phyloP scores from a whole-genome alignment of 2,113 vertebrate genomes.

The Nipponia nippon region DNA sequence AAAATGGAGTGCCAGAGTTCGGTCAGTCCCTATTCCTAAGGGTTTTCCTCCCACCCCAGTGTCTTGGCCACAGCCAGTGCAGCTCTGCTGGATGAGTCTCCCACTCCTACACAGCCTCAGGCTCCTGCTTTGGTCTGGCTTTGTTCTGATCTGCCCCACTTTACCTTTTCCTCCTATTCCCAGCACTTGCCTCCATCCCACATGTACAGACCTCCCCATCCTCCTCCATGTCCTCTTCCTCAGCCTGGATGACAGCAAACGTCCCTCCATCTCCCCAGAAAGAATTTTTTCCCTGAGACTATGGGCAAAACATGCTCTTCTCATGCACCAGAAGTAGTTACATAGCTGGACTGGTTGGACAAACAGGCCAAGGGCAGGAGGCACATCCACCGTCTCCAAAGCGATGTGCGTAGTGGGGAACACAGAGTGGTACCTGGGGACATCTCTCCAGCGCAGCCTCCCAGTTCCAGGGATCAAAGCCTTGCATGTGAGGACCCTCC shows the following conservation, averaged over 20 bases:
- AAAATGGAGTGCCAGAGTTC: neutral
- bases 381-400: neutral
- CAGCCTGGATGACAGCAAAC: neutral
- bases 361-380: neutral
- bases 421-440: accelerated
- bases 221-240: neutral
- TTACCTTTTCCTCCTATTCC: neutral
- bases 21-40: neutral
- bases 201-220: neutral
- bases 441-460: neutral
- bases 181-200: neutral
- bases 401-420: accelerated
- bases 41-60: neutral
- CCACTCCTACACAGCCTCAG: neutral
- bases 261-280: neutral
- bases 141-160: neutral
- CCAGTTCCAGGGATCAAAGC: neutral
- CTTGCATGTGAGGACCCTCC: neutral
- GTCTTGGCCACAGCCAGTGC: neutral
- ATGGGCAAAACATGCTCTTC: neutral
- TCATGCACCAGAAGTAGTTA: neutral
- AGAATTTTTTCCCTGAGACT: accelerated
- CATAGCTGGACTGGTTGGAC: too few relatives aligned
- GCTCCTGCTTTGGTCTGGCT: neutral
- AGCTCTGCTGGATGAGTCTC: neutral